These are phyloP conservation scores for Sminthopsis crassicaudata DNA, from an alignment of 2,113 vertebrate species.

Conservation along the genomic window DNA sequence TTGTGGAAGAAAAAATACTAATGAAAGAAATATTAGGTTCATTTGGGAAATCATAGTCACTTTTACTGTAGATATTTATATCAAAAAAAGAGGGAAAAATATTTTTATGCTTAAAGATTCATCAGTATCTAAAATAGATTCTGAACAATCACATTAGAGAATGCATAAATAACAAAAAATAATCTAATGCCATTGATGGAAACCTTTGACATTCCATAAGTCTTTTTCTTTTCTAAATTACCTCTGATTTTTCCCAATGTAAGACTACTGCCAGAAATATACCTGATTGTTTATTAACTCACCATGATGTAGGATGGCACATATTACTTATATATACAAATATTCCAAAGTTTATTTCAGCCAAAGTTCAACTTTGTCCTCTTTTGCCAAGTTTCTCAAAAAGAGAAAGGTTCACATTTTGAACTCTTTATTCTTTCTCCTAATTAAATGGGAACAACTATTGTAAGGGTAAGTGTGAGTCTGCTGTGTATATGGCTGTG, in stretches of 20 bases:
- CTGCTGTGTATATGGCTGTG: background rate
- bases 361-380: background rate
- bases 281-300: background rate
- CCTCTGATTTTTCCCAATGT: background rate
- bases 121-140: slow-evolving; percentile 55
- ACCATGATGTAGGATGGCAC: accelerated
- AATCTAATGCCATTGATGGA: slow-evolving; percentile 42
- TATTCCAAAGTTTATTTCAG: background rate
- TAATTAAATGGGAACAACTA: background rate
- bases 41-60: slow-evolving; percentile 68
- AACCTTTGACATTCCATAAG: background rate
- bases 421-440: slow-evolving; percentile 25
- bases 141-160: slow-evolving; percentile 45
- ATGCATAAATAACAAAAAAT: slow-evolving; percentile 53
- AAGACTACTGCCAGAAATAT: accelerated
- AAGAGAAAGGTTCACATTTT: slow-evolving; percentile 7
- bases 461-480: background rate
- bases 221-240: background rate
- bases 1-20: background rate
- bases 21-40: slow-evolving; percentile 58
- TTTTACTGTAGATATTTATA: slow-evolving; percentile 59
- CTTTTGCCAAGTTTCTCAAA: slow-evolving; percentile 6
- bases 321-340: background rate
- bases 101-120: slow-evolving; percentile 66
- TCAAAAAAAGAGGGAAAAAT: slow-evolving; percentile 38